Base-by-base conservation (phyloP, 2,113 vertebrate species). In the Amazona vittata region DNA sequence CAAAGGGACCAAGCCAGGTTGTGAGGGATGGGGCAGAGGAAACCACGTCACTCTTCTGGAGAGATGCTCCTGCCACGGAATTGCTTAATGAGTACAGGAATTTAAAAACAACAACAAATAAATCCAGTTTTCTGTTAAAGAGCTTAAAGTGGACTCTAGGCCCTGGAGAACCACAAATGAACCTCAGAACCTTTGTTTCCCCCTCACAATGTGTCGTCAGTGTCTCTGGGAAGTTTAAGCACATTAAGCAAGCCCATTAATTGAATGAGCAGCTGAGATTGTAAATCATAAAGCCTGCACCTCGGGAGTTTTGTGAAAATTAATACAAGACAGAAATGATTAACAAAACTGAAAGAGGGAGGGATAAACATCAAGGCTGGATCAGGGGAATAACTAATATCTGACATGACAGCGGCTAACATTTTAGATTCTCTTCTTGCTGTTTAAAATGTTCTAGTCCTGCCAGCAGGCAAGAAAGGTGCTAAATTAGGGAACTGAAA, bases 261-360 rank as follows among this genome's bases (percentile, higher is more conserved):
- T 83, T 83, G 96, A 90, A 96, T 95, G 83, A 95, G 64, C 87
- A 89, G 71, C 76, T 93, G 91, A 97, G 95, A 93, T 84, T 80
- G 73, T 94, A 90, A 93, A 95, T 95, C 94, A 95, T 86, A 95
- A 94, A 89, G 80, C 67, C 77, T 43, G 28, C 74, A 90, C 73
- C 92, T 39, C 78, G 95, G 96, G 95, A 94, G 96, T 82, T 88
- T 57, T 84, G 86, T 93, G 89, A 84, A 82, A 97, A 97, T 97
- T 97, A 96, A 96, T 89, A 93, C 92, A 95, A 97, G 97, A 94
- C 89, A 96, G 95, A 95, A 96, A 96, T 97, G 97, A 97, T 97
- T 97, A 97, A 94, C 94, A 89, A 92, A 95, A 89, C 64, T 87
- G 70, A 70, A 85, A 92, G 77, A 88, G 65, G 87, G 95, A 94